Conservation (phyloP, 2,888 invertebrate species). For the Drosophila emarginata region DNA sequence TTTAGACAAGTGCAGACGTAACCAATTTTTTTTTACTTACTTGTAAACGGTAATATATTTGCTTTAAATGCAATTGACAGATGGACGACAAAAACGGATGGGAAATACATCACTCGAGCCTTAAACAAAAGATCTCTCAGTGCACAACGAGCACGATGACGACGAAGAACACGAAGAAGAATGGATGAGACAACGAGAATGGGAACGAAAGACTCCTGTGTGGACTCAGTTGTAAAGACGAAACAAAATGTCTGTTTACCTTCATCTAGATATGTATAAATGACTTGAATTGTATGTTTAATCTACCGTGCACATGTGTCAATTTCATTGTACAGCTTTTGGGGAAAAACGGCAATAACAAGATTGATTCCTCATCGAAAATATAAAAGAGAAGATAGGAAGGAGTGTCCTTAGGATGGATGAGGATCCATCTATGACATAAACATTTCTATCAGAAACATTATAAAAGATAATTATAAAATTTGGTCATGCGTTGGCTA, state of each 20-base stretch:
- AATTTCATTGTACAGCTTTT: slow-evolving; percentile 58
- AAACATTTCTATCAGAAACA: no score
- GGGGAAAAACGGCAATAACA: slow-evolving; percentile 41
- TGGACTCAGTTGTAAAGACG: slow-evolving; percentile 66
- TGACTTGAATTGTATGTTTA: slow-evolving; percentile 59
- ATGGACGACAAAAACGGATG: slow-evolving; percentile 44
- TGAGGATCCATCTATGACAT: no score
- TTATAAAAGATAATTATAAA: no score
- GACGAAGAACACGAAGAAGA: neutral
- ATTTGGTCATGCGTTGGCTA: neutral
- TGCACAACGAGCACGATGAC: slow-evolving; percentile 37
- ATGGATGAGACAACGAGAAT: neutral
- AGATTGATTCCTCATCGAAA: slow-evolving; percentile 22
- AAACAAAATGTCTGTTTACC: slow-evolving; percentile 58
- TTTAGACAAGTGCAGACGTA: slow-evolving; percentile 71
- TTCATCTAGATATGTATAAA: slow-evolving; percentile 35
- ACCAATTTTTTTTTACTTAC: slow-evolving; percentile 64
- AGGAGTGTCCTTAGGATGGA: neutral
- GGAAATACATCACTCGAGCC: slow-evolving; percentile 54
- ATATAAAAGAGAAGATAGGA: slow-evolving; percentile 12
- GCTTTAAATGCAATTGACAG: slow-evolving; percentile 64
- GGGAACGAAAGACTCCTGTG: slow-evolving; percentile 28
- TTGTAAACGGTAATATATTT: slow-evolving; percentile 44
- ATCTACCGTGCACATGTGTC: slow-evolving; percentile 64
- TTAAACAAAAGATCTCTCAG: slow-evolving; percentile 61